A percentile compares a stretch with the other conserved stretches of the same genome.
Evolutionary conservation across 2,113 vertebrate species (phyloP).

Genomic region (Aleadryas rufinucha): DNA sequence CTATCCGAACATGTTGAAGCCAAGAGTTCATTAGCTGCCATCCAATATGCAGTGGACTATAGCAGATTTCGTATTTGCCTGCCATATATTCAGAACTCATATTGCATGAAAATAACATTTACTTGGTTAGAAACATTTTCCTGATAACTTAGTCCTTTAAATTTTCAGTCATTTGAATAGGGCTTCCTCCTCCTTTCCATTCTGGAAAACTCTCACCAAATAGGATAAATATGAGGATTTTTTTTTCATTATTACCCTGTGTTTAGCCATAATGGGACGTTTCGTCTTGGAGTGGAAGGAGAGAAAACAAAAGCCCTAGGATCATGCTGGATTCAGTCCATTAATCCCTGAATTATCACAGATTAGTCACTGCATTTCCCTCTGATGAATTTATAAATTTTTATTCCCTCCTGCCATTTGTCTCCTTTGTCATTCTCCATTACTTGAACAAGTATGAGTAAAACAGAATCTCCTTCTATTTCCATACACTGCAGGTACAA

Average conservation of each 20-base stretch:
- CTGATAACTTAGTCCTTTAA: background rate
- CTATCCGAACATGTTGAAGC: conserved; percentile 1
- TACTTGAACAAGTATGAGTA: background rate
- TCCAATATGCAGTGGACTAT: background rate
- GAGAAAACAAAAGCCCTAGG: background rate
- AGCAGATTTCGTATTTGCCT: background rate
- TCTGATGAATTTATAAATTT: background rate
- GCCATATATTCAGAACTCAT: background rate
- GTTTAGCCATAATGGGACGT: background rate
- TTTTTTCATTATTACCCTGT: background rate
- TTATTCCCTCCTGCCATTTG: background rate
- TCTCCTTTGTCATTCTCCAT: background rate
- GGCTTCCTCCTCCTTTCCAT: background rate
- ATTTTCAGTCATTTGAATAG: background rate
- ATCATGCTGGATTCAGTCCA: background rate
- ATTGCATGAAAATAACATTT: background rate
- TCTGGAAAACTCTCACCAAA: background rate
- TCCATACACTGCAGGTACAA: background rate
- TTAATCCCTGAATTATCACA: background rate
- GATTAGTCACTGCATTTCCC: background rate
- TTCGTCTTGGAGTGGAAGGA: background rate
- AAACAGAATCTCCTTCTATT: background rate
- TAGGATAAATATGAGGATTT: background rate
- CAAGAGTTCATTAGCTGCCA: background rate
- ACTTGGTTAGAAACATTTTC: background rate